Base-by-base conservation (phyloP, 2,888 invertebrate species). In the Girardia tigrina region DNA sequence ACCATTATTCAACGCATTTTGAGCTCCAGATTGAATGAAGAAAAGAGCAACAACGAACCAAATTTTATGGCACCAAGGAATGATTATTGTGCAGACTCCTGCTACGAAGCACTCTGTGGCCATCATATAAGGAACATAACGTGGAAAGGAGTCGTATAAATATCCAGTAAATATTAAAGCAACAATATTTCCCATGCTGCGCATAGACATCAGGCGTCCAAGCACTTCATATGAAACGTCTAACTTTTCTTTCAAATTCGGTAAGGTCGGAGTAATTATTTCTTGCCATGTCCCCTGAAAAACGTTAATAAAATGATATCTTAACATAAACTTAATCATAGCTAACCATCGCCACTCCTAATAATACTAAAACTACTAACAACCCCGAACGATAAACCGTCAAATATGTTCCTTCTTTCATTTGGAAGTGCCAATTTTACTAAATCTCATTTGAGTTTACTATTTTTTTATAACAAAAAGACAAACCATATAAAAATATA, bases 161-260 rank as follows among this genome's bases (percentile, higher is more conserved):
- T 56, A 56, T 8, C 56, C 56, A 6, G n/a, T 16, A n/a, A n/a
- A 20, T 56, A 56, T 4, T 8, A 56, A 16, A 6, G 56, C 56
- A 20, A 16, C 4, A 56, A 56, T 56, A 56, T 56, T 56, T n/a
- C 56, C 56, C 4, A 56, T 12, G 56, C 56, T 56, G 6, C 56
- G n/a, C 56, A 56, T 56, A 2, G 56, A 56, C 56, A 56, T 56
- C 56, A 56, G n/a, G n/a, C n/a, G n/a, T n/a, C 56, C 56, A n/a
- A 56, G n/a, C 2, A 56, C n/a, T 56, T 56, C 56, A 16, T 56
- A 56, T n/a, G 56, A 16, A 8, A 56, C 56, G 23, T 56, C 23
- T 56, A 56, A 56, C 23, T 56, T 56, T 56, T 56, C 56, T 56
- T 56, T 56, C 56, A 56, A 56, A 56, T 56, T 56, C 4, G 56